Evolutionary conservation across 2,797 vertebrate genomes (phyloP).

Genomic region (Ctenopoma kingsleyae): DNA sequence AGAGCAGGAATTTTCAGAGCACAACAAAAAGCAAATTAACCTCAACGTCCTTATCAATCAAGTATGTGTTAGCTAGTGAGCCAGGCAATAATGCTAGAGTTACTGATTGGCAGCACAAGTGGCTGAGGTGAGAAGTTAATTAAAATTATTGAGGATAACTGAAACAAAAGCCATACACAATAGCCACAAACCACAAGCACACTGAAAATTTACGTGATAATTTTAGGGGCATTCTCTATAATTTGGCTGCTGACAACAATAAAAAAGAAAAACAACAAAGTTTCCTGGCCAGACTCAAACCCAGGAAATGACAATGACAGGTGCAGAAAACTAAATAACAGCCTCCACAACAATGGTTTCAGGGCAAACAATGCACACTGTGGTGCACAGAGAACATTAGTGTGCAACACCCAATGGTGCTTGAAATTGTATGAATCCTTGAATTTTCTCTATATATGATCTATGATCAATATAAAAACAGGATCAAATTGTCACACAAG

Average conservation of each 20-base stretch:
- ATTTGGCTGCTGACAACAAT: conserved; percentile 5
- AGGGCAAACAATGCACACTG: neutral
- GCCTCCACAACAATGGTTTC: neutral
- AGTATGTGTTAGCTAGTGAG: conserved; percentile 27
- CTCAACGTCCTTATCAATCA: conserved; percentile 31
- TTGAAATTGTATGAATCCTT: too few species aligned
- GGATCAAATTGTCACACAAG: too few species aligned
- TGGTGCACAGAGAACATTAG: neutral
- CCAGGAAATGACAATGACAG: neutral
- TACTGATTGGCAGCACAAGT: conserved; percentile 13
- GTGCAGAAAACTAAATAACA: neutral
- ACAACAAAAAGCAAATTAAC: conserved; percentile 58
- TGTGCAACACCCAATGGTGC: too few species aligned
- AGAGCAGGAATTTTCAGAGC: conserved; percentile 30
- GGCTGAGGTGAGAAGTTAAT: conserved; percentile 39
- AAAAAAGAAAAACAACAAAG: neutral
- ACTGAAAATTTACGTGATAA: neutral
- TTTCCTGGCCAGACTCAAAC: neutral
- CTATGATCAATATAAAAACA: too few species aligned
- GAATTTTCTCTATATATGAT: too few species aligned
- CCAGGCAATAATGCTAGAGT: conserved; percentile 26
- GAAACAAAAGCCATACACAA: conserved; percentile 17
- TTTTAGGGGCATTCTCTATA: neutral
- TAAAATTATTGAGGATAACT: conserved; percentile 25
- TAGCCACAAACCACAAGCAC: neutral